A percentile compares a stretch with the other conserved stretches of the same genome.
Evolutionary conservation across 1,140 invertebrate species (phyloP).

Genomic region (Chironomus tepperi): DNA sequence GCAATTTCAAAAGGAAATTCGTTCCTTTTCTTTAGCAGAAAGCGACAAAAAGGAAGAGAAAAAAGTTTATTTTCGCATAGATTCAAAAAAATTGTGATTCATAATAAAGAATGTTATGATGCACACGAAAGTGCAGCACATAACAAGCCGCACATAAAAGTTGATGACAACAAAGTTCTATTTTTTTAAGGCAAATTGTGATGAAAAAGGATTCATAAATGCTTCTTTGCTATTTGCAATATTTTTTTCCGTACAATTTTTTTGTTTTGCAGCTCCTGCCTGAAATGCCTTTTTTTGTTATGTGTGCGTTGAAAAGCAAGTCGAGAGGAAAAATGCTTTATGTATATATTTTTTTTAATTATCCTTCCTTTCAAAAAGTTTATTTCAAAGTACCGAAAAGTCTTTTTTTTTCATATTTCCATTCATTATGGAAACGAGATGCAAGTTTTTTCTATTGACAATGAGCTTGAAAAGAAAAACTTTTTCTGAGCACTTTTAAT

Average conservation of each 20-base stretch:
- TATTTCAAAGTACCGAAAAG: background rate
- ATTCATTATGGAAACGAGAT: background rate
- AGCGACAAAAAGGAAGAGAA: background rate
- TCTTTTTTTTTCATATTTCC: background rate
- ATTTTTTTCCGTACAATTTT: too few relatives aligned
- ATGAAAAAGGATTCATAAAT: constrained; percentile 5
- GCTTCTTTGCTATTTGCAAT: background rate
- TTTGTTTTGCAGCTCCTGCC: background rate
- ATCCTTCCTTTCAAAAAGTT: background rate
- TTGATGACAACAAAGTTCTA: constrained; percentile 5
- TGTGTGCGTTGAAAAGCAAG: too few relatives aligned
- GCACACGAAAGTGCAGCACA: too few relatives aligned
- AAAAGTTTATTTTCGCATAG: background rate
- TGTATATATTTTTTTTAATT: too few relatives aligned
- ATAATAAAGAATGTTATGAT: too few relatives aligned
- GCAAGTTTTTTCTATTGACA: too few relatives aligned
- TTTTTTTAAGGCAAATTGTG: background rate
- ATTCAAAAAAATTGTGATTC: background rate
- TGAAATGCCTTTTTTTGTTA: background rate
- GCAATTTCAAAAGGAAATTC: too few relatives aligned
- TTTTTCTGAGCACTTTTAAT: too few relatives aligned
- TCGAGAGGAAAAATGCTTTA: background rate
- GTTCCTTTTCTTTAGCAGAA: background rate
- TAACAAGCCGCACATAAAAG: constrained; percentile 1
- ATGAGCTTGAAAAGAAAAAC: too few relatives aligned